phyloP scores from a whole-genome alignment of 2,888 invertebrate species.

The Caenorhabditis sp. region DNA sequence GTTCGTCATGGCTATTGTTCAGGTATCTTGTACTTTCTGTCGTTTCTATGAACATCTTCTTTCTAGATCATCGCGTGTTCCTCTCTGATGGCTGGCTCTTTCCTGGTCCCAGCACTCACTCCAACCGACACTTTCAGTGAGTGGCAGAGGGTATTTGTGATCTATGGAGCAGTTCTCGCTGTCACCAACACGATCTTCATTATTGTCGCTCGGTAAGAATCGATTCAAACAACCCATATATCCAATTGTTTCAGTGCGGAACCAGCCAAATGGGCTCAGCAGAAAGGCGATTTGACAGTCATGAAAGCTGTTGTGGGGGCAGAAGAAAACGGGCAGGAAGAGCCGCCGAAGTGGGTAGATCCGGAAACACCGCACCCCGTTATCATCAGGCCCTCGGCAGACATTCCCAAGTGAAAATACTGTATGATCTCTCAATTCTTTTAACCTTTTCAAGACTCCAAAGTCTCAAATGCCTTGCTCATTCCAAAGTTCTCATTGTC shows the following conservation, averaged over 20 bases:
- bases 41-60: background rate
- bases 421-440: background rate
- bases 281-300: conserved; percentile 50
- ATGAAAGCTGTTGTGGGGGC: conserved; percentile 46
- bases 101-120: conserved; percentile 73
- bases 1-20: conserved; percentile 75
- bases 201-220: conserved; percentile 53
- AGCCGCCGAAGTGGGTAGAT: conserved; percentile 3
- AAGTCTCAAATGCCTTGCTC: background rate
- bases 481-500: background rate
- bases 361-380: conserved; percentile 5
- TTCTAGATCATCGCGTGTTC: conserved; percentile 71
- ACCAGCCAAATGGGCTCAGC: conserved; percentile 65
- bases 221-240: conserved; percentile 35
- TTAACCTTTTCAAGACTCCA: too few relatives aligned
- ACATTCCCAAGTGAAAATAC: background rate
- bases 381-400: background rate
- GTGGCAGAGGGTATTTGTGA: conserved; percentile 70
- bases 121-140: conserved; percentile 66
- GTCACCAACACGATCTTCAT: conserved; percentile 66
- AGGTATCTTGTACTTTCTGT: too few relatives aligned
- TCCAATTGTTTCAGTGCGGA: conserved; percentile 50
- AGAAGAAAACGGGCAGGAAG: conserved; percentile 6
- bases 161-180: conserved; percentile 66
- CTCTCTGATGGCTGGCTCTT: conserved; percentile 72